phyloP scores from a whole-genome alignment of 1,140 invertebrate genomes.

The Stegodyphus mimosarum region DNA sequence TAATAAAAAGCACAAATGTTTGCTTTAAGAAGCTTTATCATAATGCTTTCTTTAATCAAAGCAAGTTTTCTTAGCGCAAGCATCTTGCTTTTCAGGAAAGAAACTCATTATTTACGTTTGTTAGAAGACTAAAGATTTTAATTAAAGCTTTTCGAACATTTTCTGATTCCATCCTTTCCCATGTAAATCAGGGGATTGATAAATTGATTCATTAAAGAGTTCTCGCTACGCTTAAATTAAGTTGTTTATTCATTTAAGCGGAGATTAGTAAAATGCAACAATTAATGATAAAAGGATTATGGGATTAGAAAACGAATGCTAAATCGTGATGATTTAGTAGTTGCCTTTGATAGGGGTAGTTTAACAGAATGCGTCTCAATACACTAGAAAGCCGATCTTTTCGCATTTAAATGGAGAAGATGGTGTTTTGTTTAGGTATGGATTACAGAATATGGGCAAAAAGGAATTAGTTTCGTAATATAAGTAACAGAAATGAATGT shows the following conservation, averaged over 20 bases:
- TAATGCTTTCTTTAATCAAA: constrained; percentile 7
- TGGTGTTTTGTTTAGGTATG: too few species aligned
- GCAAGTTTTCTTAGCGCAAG: not conserved
- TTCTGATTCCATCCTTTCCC: constrained; percentile 13
- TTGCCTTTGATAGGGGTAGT: too few species aligned
- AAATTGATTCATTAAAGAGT: constrained; percentile 1
- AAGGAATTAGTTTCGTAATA: too few species aligned
- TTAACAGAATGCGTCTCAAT: too few species aligned
- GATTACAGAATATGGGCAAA: too few species aligned
- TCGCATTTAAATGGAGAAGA: too few species aligned
- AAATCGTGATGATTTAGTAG: too few species aligned
- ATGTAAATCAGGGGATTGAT: constrained; percentile 4
- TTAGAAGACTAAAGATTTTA: not conserved
- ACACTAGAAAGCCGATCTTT: too few species aligned
- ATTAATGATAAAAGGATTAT: not conserved
- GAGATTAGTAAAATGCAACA: not conserved
- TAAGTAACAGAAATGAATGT: too few species aligned
- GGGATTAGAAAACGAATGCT: not conserved
- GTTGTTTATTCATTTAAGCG: constrained; percentile 5
- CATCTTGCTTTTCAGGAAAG: too few species aligned
- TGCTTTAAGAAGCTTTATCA: not conserved
- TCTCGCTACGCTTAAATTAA: not conserved
- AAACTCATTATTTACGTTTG: constrained; percentile 4
- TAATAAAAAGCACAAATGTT: not conserved
- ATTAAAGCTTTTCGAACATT: constrained; percentile 6